Evolutionary conservation across 2,888 invertebrate species (phyloP).

Genomic region (Caenorhabditis sp.): DNA sequence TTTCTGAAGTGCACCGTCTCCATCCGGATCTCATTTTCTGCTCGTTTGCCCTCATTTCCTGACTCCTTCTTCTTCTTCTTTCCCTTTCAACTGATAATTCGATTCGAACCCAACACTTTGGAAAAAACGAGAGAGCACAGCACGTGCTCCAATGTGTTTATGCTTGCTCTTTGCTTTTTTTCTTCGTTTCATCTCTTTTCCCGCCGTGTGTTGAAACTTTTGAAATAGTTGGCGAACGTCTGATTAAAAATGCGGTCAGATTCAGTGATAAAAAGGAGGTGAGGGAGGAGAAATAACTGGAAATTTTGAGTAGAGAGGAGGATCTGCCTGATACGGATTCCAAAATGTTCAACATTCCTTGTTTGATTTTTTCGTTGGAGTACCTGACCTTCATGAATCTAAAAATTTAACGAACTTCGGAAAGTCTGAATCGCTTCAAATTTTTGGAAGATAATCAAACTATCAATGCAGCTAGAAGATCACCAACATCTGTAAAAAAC

Average conservation of each 20-base stretch:
- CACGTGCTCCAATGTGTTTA: conserved; percentile 60
- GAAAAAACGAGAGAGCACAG: conserved; percentile 31
- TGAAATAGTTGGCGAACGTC: not conserved
- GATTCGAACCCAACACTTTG: conserved; percentile 54
- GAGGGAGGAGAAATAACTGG: no score
- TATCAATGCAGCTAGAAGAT: not conserved
- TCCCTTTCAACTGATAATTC: conserved; percentile 57
- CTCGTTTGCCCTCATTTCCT: conserved; percentile 42
- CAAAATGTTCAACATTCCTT: no score
- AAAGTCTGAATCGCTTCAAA: no score
- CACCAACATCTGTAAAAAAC: not conserved
- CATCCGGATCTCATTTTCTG: conserved; percentile 47
- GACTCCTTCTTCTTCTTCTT: conserved; percentile 16
- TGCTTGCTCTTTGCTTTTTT: conserved; percentile 60
- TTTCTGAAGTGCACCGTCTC: conserved; percentile 16
- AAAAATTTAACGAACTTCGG: no score
- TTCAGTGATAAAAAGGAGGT: not conserved
- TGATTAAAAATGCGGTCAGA: not conserved
- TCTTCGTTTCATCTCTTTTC: conserved; percentile 5
- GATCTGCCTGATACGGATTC: no score
- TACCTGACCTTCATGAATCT: no score
- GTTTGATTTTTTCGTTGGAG: no score
- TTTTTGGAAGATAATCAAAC: no score
- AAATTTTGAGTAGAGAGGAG: no score
- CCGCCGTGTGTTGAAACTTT: conserved; percentile 23